A percentile compares a stretch with the other conserved stretches of the same genome.
Evolutionary conservation across 2,888 invertebrate species (phyloP).

Genomic region (Dexiosoma caninum): DNA sequence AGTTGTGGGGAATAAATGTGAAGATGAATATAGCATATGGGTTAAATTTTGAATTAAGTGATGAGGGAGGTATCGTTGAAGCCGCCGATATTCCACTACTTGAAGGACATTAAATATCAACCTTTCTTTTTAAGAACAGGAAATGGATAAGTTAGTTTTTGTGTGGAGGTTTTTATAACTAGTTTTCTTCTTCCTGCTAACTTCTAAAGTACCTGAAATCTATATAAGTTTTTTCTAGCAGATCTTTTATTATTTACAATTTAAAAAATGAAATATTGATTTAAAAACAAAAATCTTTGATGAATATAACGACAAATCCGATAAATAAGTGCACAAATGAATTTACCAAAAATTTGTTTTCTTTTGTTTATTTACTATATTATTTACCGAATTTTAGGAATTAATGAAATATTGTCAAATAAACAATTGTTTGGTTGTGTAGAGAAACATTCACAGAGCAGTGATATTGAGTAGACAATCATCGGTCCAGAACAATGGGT

Average conservation of each 20-base stretch:
- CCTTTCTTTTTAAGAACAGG: too few species aligned
- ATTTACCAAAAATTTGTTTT: conserved; percentile 20
- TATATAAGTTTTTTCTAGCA: too few species aligned
- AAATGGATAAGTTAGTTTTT: too few species aligned
- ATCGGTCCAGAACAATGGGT: conserved; percentile 34
- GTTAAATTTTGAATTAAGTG: too few species aligned
- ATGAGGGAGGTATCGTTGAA: too few species aligned
- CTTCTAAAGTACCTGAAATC: too few species aligned
- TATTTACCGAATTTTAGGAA: conserved; percentile 52
- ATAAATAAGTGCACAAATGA: conserved; percentile 50
- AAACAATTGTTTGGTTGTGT: conserved; percentile 38
- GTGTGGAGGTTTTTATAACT: too few species aligned
- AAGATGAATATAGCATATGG: too few species aligned
- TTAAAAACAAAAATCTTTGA: conserved; percentile 10
- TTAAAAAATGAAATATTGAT: conserved; percentile 12
- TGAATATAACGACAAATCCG: conserved; percentile 43
- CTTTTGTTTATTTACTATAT: conserved; percentile 25
- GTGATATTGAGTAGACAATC: conserved; percentile 22
- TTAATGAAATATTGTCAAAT: conserved; percentile 58
- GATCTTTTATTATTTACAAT: not conserved
- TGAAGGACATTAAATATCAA: too few species aligned
- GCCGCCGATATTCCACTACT: too few species aligned
- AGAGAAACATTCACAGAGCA: not conserved
- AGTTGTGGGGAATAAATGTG: too few species aligned
- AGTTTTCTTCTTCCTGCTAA: too few species aligned